Percentiles rank a stretch among this genome's conserved stretches.
Evolutionary conservation across 2,113 vertebrate genomes (phyloP).

Genomic region (Oryzias javanicus): DNA sequence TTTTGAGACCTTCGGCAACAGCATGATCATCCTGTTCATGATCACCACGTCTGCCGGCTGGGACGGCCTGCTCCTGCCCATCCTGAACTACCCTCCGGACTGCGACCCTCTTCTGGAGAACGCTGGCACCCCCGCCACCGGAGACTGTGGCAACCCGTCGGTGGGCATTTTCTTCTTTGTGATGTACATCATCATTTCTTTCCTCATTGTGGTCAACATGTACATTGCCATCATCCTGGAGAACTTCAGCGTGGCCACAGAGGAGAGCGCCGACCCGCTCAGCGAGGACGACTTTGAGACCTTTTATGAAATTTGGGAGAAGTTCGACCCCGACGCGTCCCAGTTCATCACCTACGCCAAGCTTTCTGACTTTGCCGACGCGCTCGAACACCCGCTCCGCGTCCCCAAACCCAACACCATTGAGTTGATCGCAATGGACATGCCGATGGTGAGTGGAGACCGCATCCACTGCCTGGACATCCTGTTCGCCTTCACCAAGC

Average conservation of each 20-base stretch:
- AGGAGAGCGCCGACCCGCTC: constrained; percentile 96
- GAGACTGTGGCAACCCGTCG: constrained; percentile 94
- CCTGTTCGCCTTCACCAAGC: constrained; percentile 98
- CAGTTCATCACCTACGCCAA: constrained; percentile 98
- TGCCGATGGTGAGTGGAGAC: constrained; percentile 98
- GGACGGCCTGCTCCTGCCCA: constrained; percentile 94
- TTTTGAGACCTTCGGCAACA: constrained; percentile 98
- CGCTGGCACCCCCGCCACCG: constrained; percentile 89
- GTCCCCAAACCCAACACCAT: constrained; percentile 98
- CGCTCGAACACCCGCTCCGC: constrained; percentile 91
- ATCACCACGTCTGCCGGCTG: constrained; percentile 96
- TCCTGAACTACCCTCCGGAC: constrained; percentile 94
- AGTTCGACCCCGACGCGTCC: constrained; percentile 95
- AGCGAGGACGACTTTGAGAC: constrained; percentile 99
- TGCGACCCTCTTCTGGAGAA: constrained; percentile 89
- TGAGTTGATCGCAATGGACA: constrained; percentile 98
- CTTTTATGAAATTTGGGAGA: constrained; percentile 99
- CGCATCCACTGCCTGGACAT: constrained; percentile 99
- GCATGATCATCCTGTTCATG: constrained; percentile 99
- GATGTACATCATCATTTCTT: constrained; percentile 99
- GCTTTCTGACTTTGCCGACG: constrained; percentile 94
- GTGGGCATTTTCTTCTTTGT: constrained; percentile 99
- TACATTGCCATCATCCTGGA: constrained; percentile 99
- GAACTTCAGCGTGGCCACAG: constrained; percentile 98
- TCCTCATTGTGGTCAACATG: constrained; percentile 99